A percentile compares a stretch with the other conserved stretches of the same genome.
Conservation (phyloP, 1,140 invertebrate species). For the Polypedilum pembai region DNA sequence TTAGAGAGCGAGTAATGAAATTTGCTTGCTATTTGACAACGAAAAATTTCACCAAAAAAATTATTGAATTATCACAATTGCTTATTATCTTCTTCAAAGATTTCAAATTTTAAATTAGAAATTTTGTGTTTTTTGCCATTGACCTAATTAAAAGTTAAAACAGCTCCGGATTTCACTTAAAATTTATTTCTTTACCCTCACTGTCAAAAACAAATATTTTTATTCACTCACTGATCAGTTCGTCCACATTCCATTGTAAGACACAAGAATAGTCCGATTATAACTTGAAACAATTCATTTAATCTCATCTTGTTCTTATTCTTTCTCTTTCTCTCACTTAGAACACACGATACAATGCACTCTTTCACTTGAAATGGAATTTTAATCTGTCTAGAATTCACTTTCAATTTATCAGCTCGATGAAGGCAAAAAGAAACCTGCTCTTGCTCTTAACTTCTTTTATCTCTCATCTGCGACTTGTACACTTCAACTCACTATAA, state of each 20-base stretch:
- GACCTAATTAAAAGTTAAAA: neutral
- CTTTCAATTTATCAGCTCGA: constrained; percentile 1
- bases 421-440: neutral
- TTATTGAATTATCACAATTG: neutral
- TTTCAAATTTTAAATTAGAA: neutral
- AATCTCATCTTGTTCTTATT: constrained; percentile 15
- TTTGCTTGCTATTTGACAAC: neutral
- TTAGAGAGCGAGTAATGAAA: neutral
- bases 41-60: constrained; percentile 5
- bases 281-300: constrained; percentile 22
- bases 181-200: no score
- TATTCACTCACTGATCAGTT: constrained; percentile 22
- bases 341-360: neutral
- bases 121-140: neutral
- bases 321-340: neutral
- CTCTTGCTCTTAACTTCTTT: neutral
- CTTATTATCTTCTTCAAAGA: neutral
- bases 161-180: constrained; percentile 4
- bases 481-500: neutral
- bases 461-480: constrained; percentile 9
- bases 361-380: constrained; percentile 11
- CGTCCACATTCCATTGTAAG: neutral
- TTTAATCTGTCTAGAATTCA: constrained; percentile 15
- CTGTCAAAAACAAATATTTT: no score
- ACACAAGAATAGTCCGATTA: neutral